phyloP scores from a whole-genome alignment of 2,797 vertebrate genomes.

The Anomalospiza imberbis region DNA sequence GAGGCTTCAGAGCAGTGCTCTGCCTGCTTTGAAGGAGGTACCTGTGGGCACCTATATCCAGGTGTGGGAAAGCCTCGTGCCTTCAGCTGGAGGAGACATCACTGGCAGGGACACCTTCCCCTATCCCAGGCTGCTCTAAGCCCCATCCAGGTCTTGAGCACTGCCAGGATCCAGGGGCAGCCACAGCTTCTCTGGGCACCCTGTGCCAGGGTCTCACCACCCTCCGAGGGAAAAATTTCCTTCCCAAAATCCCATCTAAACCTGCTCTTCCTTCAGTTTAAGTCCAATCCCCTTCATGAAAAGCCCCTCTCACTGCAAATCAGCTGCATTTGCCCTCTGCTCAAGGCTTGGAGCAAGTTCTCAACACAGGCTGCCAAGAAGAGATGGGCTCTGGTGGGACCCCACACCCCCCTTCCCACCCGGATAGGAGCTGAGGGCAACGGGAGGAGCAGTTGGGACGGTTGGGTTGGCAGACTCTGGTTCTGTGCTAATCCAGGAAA shows the following conservation, averaged over 20 bases:
- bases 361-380: background rate
- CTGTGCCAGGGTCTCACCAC: background rate
- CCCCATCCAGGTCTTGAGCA: accelerated
- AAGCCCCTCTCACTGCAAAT: background rate
- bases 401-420: background rate
- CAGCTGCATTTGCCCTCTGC: background rate
- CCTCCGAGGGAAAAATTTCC: background rate
- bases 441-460: background rate
- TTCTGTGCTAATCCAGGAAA: background rate
- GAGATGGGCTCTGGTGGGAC: background rate
- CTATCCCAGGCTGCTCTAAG: background rate
- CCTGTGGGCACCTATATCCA: background rate
- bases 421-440: accelerated
- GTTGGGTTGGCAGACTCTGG: background rate
- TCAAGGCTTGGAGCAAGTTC: background rate
- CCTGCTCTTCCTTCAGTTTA: background rate
- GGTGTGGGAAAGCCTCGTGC: background rate
- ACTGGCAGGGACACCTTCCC: background rate
- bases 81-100: background rate
- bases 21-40: background rate
- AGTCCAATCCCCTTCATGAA: background rate
- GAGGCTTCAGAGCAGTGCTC: background rate
- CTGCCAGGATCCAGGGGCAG: background rate
- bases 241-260: background rate
- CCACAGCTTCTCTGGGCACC: background rate